Conservation (phyloP, 2,113 vertebrate genomes). For the Trichechus manatus region DNA sequence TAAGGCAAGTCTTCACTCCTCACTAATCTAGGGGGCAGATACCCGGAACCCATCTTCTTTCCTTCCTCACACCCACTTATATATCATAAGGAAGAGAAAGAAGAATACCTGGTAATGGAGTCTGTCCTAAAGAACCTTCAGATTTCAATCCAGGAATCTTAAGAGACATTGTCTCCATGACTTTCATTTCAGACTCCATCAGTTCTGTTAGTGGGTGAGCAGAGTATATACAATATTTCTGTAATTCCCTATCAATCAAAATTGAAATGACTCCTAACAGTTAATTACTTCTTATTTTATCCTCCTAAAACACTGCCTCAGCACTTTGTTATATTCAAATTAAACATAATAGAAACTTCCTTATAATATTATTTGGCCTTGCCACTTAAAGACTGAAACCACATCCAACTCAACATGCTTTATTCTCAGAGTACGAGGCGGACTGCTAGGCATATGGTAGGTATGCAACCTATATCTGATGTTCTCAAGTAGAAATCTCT, state of each 20-base stretch:
- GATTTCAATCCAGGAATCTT: not conserved
- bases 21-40: not conserved
- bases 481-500: not conserved
- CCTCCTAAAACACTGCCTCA: not conserved
- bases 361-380: slow-evolving; percentile 9
- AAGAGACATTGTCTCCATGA: not conserved
- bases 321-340: slow-evolving; percentile 5
- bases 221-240: not conserved
- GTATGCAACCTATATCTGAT: not conserved
- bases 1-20: not conserved
- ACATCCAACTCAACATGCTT: not conserved
- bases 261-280: slow-evolving; percentile 7
- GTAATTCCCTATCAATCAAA: not conserved
- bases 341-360: slow-evolving; percentile 8
- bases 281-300: not conserved
- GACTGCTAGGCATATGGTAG: not conserved
- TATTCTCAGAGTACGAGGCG: not conserved
- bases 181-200: not conserved
- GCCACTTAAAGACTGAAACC: not conserved
- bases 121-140: not conserved
- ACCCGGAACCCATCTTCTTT: not conserved
- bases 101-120: not conserved
- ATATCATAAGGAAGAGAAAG: not conserved
- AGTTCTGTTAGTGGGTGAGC: not conserved
- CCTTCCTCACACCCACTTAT: not conserved